phyloP scores from a whole-genome alignment of 2,113 vertebrate genomes.

The Trematomus loennbergii region DNA sequence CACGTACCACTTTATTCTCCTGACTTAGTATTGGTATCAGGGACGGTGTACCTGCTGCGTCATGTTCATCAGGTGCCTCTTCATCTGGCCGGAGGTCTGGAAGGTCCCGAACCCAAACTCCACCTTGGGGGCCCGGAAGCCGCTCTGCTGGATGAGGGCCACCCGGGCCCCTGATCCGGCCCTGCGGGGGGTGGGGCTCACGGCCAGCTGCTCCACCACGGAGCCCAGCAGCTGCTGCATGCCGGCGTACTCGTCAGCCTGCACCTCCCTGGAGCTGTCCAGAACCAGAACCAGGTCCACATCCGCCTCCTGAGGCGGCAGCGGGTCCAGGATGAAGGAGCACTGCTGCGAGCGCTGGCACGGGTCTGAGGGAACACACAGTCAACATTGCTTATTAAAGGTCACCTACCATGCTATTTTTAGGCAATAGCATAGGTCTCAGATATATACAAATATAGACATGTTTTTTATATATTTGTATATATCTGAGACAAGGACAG shows the following conservation, averaged over 20 bases:
- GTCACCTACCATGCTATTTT: too few relatives aligned
- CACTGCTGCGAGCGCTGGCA: slow-evolving; percentile 82
- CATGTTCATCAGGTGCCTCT: slow-evolving; percentile 76
- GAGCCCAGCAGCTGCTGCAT: slow-evolving; percentile 84
- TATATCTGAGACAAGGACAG: too few relatives aligned
- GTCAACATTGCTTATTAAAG: too few relatives aligned
- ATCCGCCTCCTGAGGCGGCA: slow-evolving; percentile 71
- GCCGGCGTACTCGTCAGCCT: slow-evolving; percentile 77
- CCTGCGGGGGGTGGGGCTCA: slow-evolving; percentile 74
- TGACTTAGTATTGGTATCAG: too few relatives aligned
- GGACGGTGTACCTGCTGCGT: slow-evolving; percentile 46
- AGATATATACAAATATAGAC: too few relatives aligned
- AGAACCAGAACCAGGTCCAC: slow-evolving; percentile 87
- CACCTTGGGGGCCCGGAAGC: slow-evolving; percentile 48
- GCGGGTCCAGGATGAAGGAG: slow-evolving; percentile 8
- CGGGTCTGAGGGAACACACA: slow-evolving; percentile 79
- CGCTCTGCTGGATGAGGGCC: slow-evolving; percentile 84
- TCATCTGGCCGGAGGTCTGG: slow-evolving; percentile 76
- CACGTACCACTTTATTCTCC: too few relatives aligned
- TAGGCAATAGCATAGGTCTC: too few relatives aligned
- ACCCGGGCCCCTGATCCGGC: slow-evolving; percentile 71
- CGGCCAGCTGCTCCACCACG: slow-evolving; percentile 82
- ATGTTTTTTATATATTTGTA: too few relatives aligned
- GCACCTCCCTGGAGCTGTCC: slow-evolving; percentile 85
- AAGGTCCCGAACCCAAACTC: slow-evolving; percentile 85